Evolutionary conservation across 2,888 invertebrate genomes (phyloP), one percentile per base, ranked within the genome.

Genomic region (Lasioglossum lativentre): DNA sequence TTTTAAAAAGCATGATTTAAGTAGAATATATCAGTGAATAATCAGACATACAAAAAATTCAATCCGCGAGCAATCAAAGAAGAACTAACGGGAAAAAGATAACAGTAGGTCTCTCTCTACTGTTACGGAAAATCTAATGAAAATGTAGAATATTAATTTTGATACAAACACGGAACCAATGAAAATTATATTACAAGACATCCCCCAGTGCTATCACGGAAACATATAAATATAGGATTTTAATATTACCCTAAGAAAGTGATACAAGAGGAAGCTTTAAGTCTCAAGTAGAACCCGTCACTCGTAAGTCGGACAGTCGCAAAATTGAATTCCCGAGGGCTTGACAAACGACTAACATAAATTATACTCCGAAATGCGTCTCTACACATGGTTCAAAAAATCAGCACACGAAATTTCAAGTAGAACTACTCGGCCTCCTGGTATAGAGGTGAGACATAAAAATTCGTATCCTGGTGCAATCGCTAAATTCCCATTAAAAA

Each of bases 341-440:
- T 56, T 56, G 56, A 56, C n/a, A 56, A 56, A 56, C 56, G 56
- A 56, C 56, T 56, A 56, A n/a, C 56, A 56, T 56, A 56, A 56
- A 56, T 56, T n/a, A 56, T 10, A 12, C 56, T 12, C 12, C 12
- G 12, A 56, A 12, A n/a, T n/a, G 4, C 12, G n/a, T n/a, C n/a
- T n/a, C n/a, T 56, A 56, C 56, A 12, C 56, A n/a, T n/a, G 4
- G 56, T 10, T n/a, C n/a, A n/a, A n/a, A n/a, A 8, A 56, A 56
- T 12, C n/a, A 16, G 16, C 63, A 2, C 6, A 0, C 14, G 16
- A 30, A 19, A 63, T 63, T 63, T 16, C 63, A 63, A 63, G 63
- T 30, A 2, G 63, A 66, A 66, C 19, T 19, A 66, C 19, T 66
- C 66, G 0, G 3, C 66, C 30, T n/a, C n/a, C n/a, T n/a, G n/a